phyloP scores from a whole-genome alignment of 2,797 vertebrate genomes.

The Arnoldichthys spilopterus region DNA sequence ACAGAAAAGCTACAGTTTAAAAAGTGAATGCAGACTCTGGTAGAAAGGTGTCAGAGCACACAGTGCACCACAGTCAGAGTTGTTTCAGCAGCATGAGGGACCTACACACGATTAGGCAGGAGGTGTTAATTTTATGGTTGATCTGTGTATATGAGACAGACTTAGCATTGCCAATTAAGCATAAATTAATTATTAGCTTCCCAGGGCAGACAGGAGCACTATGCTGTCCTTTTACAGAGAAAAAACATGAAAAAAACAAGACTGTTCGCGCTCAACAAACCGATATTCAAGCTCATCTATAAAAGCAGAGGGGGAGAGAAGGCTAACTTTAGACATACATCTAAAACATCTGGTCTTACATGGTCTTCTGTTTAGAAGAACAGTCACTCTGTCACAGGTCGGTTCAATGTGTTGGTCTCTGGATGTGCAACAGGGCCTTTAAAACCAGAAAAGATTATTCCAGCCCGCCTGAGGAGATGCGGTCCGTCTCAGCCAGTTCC shows the following conservation, averaged over 20 bases:
- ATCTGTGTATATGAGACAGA: background rate
- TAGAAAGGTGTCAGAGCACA: too few relatives aligned
- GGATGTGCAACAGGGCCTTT: conserved; percentile 22
- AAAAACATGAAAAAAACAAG: background rate
- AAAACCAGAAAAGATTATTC: conserved; percentile 28
- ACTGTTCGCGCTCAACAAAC: background rate
- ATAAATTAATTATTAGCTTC: background rate
- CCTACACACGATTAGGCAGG: too few relatives aligned
- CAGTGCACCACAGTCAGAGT: too few relatives aligned
- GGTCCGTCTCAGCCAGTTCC: conserved; percentile 34
- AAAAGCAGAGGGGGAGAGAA: background rate
- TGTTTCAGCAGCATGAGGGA: too few relatives aligned
- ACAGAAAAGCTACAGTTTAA: too few relatives aligned
- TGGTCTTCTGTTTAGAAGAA: too few relatives aligned
- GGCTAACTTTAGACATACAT: background rate
- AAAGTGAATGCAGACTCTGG: too few relatives aligned
- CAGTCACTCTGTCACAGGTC: background rate
- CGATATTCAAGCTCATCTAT: background rate
- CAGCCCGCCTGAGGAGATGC: conserved; percentile 37
- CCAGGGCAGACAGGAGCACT: background rate
- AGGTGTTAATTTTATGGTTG: too few relatives aligned
- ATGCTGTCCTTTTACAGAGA: background rate
- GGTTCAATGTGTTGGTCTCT: background rate
- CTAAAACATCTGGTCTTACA: background rate
- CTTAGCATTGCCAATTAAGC: background rate